A percentile compares a stretch with the other conserved stretches of the same genome.
Conservation (phyloP, 2,797 vertebrate species). For the Pipistrellus nathusii region DNA sequence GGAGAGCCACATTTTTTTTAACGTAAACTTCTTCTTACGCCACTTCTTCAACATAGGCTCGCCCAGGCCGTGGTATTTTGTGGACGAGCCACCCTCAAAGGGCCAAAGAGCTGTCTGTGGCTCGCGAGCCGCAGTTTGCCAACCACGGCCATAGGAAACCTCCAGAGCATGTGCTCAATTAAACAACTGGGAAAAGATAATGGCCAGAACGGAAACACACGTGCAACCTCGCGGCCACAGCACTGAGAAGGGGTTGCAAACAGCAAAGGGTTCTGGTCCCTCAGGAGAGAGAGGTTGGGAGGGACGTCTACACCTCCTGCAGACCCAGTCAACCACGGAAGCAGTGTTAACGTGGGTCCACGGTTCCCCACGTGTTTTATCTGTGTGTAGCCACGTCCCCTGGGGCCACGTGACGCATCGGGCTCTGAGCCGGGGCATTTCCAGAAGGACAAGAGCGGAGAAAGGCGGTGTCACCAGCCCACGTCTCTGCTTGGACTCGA, state of each 20-base stretch:
- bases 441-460: neutral
- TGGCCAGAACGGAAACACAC: neutral
- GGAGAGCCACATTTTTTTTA: too few relatives aligned
- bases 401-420: accelerated
- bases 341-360: accelerated
- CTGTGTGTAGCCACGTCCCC: neutral
- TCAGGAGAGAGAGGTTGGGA: neutral
- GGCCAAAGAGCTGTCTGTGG: too few relatives aligned
- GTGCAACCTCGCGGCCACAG: neutral
- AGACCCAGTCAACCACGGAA: neutral
- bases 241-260: neutral
- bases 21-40: too few relatives aligned
- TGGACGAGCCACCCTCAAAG: too few relatives aligned
- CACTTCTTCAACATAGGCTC: too few relatives aligned
- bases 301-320: neutral
- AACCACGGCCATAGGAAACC: neutral
- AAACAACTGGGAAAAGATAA: neutral
- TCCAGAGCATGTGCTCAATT: neutral
- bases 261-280: neutral
- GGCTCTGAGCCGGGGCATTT: neutral
- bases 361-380: neutral
- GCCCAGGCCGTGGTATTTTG: too few relatives aligned
- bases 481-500: neutral
- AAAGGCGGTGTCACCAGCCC: neutral
- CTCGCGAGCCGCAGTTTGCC: too few relatives aligned